Base-by-base conservation (phyloP, 2,888 invertebrate genomes). In the Frankliniella intonsa region DNA sequence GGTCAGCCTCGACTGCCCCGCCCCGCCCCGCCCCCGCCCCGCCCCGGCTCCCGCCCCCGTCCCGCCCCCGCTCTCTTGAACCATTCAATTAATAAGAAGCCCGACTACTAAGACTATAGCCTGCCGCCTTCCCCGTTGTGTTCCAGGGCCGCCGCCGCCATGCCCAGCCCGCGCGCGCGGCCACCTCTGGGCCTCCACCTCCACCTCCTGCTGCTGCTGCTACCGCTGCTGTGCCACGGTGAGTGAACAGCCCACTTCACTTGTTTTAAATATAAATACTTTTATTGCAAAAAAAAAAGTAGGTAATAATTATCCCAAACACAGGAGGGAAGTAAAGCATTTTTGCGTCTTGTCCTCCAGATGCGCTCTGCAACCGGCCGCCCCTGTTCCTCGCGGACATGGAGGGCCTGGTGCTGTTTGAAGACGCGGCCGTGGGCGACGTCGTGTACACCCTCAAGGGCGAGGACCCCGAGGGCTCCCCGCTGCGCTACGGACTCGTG, bases 371-470 rank as follows among this genome's bases (percentile, higher is more conserved):
- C 82, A 94, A 94, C 88, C 90, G 91, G 84, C 92, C 94, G 81
- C 95, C 95, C 12, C 90, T 91, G 19, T 94, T 95, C 87, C 91
- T 91, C 0, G 90, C 92, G 85, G 94, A 94, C 85, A 93, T 95
- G 91, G 93, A 94, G 89, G 94, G 94, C 86, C 88, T 93, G 85
- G 91, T 94, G 10, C 88, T 97, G 22, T 91, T 93, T 9, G 97
- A 97, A 89, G 93, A 92, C 86, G 94, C 94, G 12, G 91, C 93
- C 3, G 93, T 96, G 9, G 96, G 96, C 0, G 90, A 92, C 10
- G 89, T 93, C 3, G 93, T 97, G n/a, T 95, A 93, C 88, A 93
- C 89, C 19, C 89, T 97, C 81, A 92, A 93, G 86, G 96, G 94
- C 11, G 90, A 91, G 69, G 96, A 97, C 89, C 96, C 96, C 0